Evolutionary conservation across 2,888 invertebrate genomes (phyloP).

Genomic region (Bhutanitis thaidina): DNA sequence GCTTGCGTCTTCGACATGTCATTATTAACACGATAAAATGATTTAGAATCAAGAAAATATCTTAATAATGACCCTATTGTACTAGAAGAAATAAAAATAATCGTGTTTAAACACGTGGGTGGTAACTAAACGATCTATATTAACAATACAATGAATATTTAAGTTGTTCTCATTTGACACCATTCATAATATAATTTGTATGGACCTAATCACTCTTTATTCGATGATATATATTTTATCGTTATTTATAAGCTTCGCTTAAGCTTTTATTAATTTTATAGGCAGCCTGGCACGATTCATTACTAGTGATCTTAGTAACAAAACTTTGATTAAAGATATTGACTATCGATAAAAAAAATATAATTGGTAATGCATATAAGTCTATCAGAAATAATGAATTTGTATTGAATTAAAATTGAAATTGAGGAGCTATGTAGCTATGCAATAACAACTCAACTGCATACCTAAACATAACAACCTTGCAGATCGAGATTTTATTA

Average conservation of each 20-base stretch:
- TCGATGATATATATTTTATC: constrained; percentile 14
- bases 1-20: not conserved
- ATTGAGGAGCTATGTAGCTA: too few species aligned
- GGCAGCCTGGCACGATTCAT: too few species aligned
- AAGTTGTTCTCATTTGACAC: constrained; percentile 40
- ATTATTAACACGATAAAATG: constrained; percentile 13
- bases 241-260: constrained; percentile 10
- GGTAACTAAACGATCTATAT: constrained; percentile 21
- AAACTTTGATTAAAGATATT: too few species aligned
- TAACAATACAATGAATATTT: constrained; percentile 23
- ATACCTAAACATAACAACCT: too few species aligned
- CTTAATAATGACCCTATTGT: constrained; percentile 15
- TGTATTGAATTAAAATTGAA: too few species aligned
- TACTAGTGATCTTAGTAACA: too few species aligned
- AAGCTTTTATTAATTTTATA: too few species aligned
- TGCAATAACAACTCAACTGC: too few species aligned
- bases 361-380: too few species aligned
- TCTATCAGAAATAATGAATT: too few species aligned
- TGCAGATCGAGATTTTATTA: too few species aligned
- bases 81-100: constrained; percentile 19
- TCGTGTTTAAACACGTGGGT: constrained; percentile 21
- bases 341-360: too few species aligned
- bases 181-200: constrained; percentile 33
- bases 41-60: not conserved
- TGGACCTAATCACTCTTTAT: constrained; percentile 34